These are phyloP conservation scores for Leptothorax acervorum DNA, from an alignment of 2,888 invertebrate species.

Conservation along the genomic window DNA sequence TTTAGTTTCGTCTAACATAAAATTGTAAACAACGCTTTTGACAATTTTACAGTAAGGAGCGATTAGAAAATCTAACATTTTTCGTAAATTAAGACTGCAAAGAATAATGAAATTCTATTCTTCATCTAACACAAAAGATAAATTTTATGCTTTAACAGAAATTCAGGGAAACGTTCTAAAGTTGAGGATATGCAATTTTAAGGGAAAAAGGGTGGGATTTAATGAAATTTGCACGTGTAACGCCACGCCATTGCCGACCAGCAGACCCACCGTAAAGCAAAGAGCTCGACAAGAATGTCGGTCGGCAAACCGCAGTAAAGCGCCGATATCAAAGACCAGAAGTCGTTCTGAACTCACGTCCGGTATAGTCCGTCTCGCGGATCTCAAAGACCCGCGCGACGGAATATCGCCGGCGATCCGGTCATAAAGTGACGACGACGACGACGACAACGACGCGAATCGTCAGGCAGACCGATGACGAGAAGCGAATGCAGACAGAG, in stretches of 20 bases:
- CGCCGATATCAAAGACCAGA: conserved; percentile 67
- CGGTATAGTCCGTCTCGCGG: conserved; percentile 33
- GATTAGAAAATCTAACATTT: not conserved
- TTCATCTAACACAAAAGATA: not conserved
- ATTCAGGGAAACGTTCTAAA: not conserved
- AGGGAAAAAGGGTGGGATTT: not conserved
- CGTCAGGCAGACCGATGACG: conserved; percentile 48
- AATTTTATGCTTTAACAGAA: not conserved
- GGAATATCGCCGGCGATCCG: conserved; percentile 46
- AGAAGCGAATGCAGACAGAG: conserved; percentile 36
- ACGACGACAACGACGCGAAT: conserved; percentile 44
- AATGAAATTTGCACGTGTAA: conserved; percentile 10
- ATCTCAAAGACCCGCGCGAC: conserved; percentile 60
- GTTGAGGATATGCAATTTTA: not conserved
- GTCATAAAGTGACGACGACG: conserved; percentile 67
- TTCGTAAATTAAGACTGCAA: not conserved
- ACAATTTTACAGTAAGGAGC: not conserved
- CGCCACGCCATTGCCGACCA: conserved; percentile 14
- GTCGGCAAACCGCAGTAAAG: conserved; percentile 35
- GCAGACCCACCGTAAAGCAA: conserved; percentile 2
- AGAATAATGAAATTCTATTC: not conserved
- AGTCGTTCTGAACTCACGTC: conserved; percentile 24
- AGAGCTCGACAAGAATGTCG: conserved; percentile 25
- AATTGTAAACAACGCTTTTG: not conserved
- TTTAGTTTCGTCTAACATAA: not conserved